phyloP scores from a whole-genome alignment of 2,113 vertebrate genomes.

The Bombycilla garrulus region DNA sequence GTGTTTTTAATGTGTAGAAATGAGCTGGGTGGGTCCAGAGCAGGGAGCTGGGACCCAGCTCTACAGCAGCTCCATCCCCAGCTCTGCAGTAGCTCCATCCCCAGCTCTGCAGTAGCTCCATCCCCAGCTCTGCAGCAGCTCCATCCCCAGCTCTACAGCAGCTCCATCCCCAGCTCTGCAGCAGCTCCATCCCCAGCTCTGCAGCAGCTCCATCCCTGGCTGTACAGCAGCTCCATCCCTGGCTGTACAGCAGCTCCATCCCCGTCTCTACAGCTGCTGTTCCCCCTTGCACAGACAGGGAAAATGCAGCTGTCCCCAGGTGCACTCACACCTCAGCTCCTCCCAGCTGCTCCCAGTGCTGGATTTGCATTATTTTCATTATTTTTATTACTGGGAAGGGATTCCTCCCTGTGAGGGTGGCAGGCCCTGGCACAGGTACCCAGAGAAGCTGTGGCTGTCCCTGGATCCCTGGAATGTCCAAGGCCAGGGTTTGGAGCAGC shows the following conservation, averaged over 20 bases:
- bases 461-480: not conserved
- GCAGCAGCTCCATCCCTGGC: not conserved
- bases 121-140: not conserved
- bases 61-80: not conserved
- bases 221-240: too few species aligned
- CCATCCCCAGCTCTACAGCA: not conserved
- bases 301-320: not conserved
- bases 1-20: not conserved
- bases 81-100: too few species aligned
- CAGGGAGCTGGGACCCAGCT: not conserved
- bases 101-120: too few species aligned
- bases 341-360: accelerated
- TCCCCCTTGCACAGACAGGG: not conserved
- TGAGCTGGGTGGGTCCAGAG: not conserved
- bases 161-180: too few species aligned
- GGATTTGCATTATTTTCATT: not conserved
- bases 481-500: accelerated
- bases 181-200: too few species aligned
- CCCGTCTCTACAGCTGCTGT: too few species aligned
- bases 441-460: not conserved
- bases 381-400: not conserved
- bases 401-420: accelerated
- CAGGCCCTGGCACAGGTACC: not conserved
- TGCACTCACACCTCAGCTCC: not conserved
- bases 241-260: not conserved